Percentiles rank a stretch among this genome's conserved stretches.
Evolutionary conservation across 2,113 vertebrate genomes (phyloP).

Genomic region (Neofelis nebulosa): DNA sequence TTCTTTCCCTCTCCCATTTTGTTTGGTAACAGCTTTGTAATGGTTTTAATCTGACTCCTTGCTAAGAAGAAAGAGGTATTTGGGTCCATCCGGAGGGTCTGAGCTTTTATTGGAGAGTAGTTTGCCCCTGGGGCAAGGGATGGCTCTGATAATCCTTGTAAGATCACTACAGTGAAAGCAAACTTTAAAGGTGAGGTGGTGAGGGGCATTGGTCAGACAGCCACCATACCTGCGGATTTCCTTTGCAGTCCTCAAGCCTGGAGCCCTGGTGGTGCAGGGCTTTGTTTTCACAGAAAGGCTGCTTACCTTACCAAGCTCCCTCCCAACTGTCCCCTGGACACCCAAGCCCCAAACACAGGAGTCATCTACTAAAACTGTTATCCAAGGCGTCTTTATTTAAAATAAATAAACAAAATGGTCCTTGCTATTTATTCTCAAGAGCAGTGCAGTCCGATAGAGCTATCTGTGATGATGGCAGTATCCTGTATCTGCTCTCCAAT

Average conservation of each 20-base stretch:
- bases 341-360: neutral
- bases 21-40: neutral
- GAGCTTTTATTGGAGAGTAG: neutral
- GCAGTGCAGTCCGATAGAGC: neutral
- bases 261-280: neutral
- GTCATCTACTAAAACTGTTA: neutral
- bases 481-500: neutral
- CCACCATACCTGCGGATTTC: neutral
- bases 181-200: neutral
- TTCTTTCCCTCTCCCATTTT: neutral
- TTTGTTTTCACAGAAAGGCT: neutral
- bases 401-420: neutral
- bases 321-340: neutral
- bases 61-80: neutral
- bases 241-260: too few relatives aligned
- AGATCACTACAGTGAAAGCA: neutral
- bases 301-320: neutral
- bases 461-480: neutral
- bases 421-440: neutral
- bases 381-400: neutral
- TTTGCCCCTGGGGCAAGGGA: neutral
- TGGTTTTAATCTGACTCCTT: neutral
- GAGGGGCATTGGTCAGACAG: neutral
- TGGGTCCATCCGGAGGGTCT: neutral
- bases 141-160: neutral